A percentile compares a stretch with the other conserved stretches of the same genome.
Evolutionary conservation across 2,113 vertebrate genomes (phyloP).

Genomic region (Myiozetetes cayanensis): DNA sequence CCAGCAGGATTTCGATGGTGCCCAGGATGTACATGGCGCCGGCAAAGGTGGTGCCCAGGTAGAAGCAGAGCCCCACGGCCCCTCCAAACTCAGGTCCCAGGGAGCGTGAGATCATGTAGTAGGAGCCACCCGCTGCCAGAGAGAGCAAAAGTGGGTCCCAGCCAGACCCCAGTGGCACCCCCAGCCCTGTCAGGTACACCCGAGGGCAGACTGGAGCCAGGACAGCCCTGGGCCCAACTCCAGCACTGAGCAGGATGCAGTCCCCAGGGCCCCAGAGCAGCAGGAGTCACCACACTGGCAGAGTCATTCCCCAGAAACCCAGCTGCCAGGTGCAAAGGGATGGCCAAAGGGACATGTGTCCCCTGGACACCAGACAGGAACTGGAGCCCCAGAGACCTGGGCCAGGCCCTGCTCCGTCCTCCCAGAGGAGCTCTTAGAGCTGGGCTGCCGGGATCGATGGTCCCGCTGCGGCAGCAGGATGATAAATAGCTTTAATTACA

Average conservation of each 20-base stretch:
- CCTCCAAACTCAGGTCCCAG: constrained; percentile 97
- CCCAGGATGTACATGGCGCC: constrained; percentile 99
- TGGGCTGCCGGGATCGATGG: not conserved
- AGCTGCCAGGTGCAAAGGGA: not conserved
- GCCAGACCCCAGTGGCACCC: not conserved
- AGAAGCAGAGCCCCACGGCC: constrained; percentile 97
- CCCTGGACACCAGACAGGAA: not conserved
- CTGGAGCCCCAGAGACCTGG: not conserved
- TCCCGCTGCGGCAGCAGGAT: not conserved
- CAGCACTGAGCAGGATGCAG: not conserved
- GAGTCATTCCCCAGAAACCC: not conserved
- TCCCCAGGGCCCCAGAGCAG: not conserved
- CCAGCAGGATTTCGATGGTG: constrained; percentile 96
- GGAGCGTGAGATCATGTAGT: constrained; percentile 99
- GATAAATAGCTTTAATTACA: constrained; percentile 48
- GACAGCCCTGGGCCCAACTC: not conserved
- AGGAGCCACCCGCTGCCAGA: constrained; percentile 90
- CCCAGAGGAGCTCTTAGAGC: constrained; percentile 42
- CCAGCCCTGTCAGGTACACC: not conserved
- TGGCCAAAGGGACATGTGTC: not conserved
- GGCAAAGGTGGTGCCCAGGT: constrained; percentile 95
- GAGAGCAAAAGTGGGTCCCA: not conserved
- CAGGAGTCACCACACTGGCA: accelerated
- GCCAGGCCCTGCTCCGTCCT: not conserved
- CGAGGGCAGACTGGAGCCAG: not conserved